A percentile compares a stretch with the other conserved stretches of the same genome.
Evolutionary conservation across 2,113 vertebrate genomes (phyloP).

Genomic region (Circaetus gallicus): DNA sequence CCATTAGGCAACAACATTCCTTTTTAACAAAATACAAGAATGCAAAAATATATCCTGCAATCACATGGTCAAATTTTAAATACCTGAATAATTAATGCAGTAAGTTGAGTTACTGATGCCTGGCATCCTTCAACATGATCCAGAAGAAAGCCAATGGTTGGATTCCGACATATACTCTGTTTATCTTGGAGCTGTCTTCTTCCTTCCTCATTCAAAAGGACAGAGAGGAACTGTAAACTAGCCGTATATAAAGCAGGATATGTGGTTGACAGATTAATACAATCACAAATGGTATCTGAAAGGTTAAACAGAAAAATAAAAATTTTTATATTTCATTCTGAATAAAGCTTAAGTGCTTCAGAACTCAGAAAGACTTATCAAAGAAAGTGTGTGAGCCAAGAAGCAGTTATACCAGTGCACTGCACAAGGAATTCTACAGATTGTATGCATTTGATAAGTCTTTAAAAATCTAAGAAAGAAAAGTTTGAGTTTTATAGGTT

Average conservation of each 20-base stretch:
- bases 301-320: background rate
- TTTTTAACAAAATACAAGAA: background rate
- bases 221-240: slow-evolving; percentile 84
- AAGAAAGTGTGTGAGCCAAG: background rate
- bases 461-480: background rate
- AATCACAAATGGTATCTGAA: slow-evolving; percentile 81
- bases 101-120: slow-evolving; percentile 74
- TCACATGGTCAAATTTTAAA: background rate
- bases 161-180: background rate
- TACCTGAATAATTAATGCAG: slow-evolving; percentile 87
- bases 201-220: slow-evolving; percentile 83
- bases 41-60: background rate
- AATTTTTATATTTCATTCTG: background rate
- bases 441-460: background rate
- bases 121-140: slow-evolving; percentile 57
- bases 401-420: background rate
- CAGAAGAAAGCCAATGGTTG: slow-evolving; percentile 72
- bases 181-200: slow-evolving; percentile 58
- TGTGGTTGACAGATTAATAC: slow-evolving; percentile 64
- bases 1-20: background rate
- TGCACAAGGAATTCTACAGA: background rate
- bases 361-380: background rate
- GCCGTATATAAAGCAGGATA: slow-evolving; percentile 69
- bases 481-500: background rate
- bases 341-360: background rate